A percentile compares a stretch with the other conserved stretches of the same genome.
Conservation (phyloP, 2,888 invertebrate genomes). For the Cylindroiulus punctatus region DNA sequence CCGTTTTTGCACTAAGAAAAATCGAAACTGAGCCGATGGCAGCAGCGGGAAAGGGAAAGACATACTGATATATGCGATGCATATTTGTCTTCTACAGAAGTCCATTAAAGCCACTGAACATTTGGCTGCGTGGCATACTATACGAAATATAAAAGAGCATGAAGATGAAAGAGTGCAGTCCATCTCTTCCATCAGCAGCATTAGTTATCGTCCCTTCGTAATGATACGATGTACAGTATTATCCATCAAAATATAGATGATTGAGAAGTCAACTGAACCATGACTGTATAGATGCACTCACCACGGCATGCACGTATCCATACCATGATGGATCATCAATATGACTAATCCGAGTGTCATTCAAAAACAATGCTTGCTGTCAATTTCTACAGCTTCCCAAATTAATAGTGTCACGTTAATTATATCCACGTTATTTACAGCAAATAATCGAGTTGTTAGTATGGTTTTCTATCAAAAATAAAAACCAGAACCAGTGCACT, state of each 20-base stretch:
- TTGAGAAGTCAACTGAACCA: too few relatives aligned
- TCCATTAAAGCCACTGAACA: constrained; percentile 42
- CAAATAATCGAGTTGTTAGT: too few relatives aligned
- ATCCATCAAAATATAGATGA: too few relatives aligned
- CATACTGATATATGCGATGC: constrained; percentile 15
- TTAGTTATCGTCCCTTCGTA: constrained; percentile 26
- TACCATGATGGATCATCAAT: too few relatives aligned
- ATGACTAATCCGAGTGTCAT: too few relatives aligned
- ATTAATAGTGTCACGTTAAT: too few relatives aligned
- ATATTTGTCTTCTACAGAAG: constrained; percentile 49
- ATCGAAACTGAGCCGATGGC: background rate
- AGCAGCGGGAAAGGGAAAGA: constrained; percentile 32
- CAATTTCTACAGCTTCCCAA: too few relatives aligned
- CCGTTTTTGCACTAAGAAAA: constrained; percentile 34
- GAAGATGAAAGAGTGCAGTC: background rate
- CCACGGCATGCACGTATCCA: background rate
- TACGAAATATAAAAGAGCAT: constrained; percentile 6
- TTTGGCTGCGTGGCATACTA: background rate
- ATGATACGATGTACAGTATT: too few relatives aligned
- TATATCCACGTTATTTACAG: too few relatives aligned
- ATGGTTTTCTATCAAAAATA: too few relatives aligned
- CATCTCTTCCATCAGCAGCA: background rate
- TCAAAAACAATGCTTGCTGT: too few relatives aligned
- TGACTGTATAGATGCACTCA: background rate
- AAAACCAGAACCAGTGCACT: too few relatives aligned